These are phyloP conservation scores for Albula goreensis DNA, from an alignment of 2,113 vertebrate genomes.

Conservation along the genomic window DNA sequence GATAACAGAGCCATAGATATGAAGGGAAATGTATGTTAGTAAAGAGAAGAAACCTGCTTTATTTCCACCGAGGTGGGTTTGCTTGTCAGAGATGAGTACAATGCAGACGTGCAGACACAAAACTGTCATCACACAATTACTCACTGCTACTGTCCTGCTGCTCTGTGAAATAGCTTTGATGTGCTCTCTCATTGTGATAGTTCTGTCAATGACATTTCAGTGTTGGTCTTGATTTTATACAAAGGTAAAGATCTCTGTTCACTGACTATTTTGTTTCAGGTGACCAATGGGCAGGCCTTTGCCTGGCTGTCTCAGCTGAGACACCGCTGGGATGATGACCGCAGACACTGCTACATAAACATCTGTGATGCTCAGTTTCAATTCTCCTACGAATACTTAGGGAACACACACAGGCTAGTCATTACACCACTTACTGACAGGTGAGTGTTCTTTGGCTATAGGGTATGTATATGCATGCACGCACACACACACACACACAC, in stretches of 20 bases:
- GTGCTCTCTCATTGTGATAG: conserved; percentile 72
- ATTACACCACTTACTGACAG: conserved; percentile 80
- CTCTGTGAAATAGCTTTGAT: conserved; percentile 65
- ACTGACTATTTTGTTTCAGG: conserved; percentile 62
- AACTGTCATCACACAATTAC: conserved; percentile 80
- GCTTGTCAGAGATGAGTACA: conserved; percentile 71
- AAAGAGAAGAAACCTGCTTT: conserved; percentile 56
- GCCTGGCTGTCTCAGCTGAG: conserved; percentile 78
- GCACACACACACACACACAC: neutral
- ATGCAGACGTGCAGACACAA: conserved; percentile 62
- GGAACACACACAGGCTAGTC: conserved; percentile 77
- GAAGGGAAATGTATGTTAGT: conserved; percentile 58
- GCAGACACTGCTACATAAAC: conserved; percentile 72
- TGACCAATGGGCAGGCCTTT: conserved; percentile 74
- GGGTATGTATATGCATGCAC: neutral
- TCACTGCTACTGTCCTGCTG: conserved; percentile 67
- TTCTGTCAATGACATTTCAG: conserved; percentile 69
- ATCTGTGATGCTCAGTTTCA: conserved; percentile 82
- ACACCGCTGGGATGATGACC: conserved; percentile 74
- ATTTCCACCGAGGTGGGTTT: conserved; percentile 59
- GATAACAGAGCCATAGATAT: conserved; percentile 59
- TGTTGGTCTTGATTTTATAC: conserved; percentile 69
- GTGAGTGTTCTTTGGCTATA: conserved; percentile 39
- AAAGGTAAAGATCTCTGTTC: conserved; percentile 72
- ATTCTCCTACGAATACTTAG: conserved; percentile 80